Conservation (phyloP, 2,113 vertebrate species). For the Tachycineta bicolor region DNA sequence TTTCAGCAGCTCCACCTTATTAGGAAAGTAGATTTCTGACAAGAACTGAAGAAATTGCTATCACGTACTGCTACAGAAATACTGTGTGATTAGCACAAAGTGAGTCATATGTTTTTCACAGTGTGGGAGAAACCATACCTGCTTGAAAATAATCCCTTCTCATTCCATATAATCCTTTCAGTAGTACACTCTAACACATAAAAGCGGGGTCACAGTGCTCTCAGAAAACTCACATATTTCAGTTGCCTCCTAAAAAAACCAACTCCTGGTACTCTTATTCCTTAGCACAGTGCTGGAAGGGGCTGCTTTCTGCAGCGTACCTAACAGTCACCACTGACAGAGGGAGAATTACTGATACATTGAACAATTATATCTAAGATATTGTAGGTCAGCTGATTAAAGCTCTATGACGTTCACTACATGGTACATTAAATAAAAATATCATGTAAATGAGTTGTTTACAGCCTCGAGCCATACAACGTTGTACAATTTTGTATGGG, state of each 20-base stretch:
- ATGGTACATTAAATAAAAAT: neutral
- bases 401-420: neutral
- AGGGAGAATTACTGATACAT: neutral
- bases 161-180: neutral
- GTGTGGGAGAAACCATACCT: conserved; percentile 33
- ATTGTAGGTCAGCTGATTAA: neutral
- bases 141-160: conserved; percentile 25
- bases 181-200: neutral
- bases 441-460: neutral
- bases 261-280: neutral
- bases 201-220: neutral
- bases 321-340: neutral
- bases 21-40: conserved; percentile 40
- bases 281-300: neutral
- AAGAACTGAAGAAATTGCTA: conserved; percentile 18
- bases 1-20: conserved; percentile 21
- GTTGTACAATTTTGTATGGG: neutral
- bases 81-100: conserved; percentile 14
- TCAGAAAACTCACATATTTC: neutral
- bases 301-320: neutral
- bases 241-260: neutral
- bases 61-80: conserved; percentile 25
- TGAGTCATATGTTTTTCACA: conserved; percentile 51
- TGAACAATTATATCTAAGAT: neutral
- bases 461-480: neutral